Conservation (phyloP, 2,113 vertebrate species). For the Atlantisia rogersi region DNA sequence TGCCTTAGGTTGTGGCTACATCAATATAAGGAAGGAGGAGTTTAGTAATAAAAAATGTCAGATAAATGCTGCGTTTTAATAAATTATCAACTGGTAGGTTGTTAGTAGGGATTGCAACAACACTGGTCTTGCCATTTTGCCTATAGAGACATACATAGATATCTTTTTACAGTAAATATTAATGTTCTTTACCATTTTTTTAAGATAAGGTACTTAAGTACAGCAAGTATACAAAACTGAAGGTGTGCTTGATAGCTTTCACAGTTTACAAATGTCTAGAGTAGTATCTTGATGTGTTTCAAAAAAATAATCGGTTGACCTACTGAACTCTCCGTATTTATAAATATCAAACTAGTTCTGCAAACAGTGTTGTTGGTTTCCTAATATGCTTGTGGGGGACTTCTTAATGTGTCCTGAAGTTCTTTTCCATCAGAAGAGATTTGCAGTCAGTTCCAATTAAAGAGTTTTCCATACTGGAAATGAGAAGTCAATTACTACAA, state of each 20-base stretch:
- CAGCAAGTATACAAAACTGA: not conserved
- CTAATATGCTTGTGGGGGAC: not conserved
- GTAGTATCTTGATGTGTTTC: not conserved
- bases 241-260: not conserved
- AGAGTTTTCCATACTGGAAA: constrained; percentile 64
- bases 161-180: not conserved
- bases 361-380: not conserved
- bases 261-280: not conserved
- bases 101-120: not conserved
- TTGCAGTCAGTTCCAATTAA: constrained; percentile 68
- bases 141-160: not conserved
- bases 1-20: not conserved
- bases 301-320: not conserved
- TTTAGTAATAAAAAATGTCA: not conserved
- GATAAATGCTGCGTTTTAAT: not conserved
- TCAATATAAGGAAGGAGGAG: not conserved
- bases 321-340: not conserved
- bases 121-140: not conserved
- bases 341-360: not conserved
- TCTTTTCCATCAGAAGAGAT: constrained; percentile 36
- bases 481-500: constrained; percentile 66
- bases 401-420: constrained; percentile 46
- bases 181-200: not conserved
- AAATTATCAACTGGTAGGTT: not conserved
- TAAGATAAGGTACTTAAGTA: not conserved